A percentile compares a stretch with the other conserved stretches of the same genome.
Conservation (phyloP, 2,888 invertebrate species). For the Endomychus coccineus region DNA sequence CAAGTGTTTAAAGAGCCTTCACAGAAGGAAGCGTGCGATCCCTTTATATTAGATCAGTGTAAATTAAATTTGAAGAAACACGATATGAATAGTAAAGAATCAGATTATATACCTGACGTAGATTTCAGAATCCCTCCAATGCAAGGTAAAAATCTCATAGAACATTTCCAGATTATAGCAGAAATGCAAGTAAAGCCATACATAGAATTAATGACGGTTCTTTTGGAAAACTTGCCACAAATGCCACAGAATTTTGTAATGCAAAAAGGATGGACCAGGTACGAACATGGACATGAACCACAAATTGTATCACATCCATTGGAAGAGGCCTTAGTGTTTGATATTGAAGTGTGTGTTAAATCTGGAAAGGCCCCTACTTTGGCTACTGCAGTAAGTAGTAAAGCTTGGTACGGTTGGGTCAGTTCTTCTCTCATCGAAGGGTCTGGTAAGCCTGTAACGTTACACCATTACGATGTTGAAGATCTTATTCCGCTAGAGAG, state of each 20-base stretch:
- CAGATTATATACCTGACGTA: conserved; percentile 57
- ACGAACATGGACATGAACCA: conserved; percentile 48
- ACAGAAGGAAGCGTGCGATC: conserved; percentile 32
- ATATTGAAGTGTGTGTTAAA: conserved; percentile 64
- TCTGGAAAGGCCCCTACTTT: conserved; percentile 81
- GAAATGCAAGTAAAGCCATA: conserved; percentile 68
- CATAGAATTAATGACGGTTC: conserved; percentile 50
- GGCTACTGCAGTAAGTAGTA: conserved; percentile 80
- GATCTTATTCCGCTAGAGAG: conserved; percentile 79
- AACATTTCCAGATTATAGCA: conserved; percentile 82
- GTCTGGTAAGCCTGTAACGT: conserved; percentile 42
- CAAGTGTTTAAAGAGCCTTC: conserved; percentile 59
- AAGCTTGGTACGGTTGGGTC: conserved; percentile 95
- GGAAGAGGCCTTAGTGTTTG: conserved; percentile 82
- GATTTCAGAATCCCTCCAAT: conserved; percentile 68
- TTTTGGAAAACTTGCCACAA: conserved; percentile 52
- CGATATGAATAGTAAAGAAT: conserved; percentile 60
- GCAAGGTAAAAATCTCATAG: conserved; percentile 67
- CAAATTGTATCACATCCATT: conserved; percentile 64
- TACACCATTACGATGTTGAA: conserved; percentile 46
- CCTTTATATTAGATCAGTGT: conserved; percentile 46
- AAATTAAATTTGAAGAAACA: conserved; percentile 59
- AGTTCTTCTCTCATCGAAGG: conserved; percentile 62
- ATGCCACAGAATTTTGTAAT: conserved; percentile 66
- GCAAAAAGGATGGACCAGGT: conserved; percentile 75